Conservation (phyloP, 2,888 invertebrate genomes). For the Epirrhoe alternata region DNA sequence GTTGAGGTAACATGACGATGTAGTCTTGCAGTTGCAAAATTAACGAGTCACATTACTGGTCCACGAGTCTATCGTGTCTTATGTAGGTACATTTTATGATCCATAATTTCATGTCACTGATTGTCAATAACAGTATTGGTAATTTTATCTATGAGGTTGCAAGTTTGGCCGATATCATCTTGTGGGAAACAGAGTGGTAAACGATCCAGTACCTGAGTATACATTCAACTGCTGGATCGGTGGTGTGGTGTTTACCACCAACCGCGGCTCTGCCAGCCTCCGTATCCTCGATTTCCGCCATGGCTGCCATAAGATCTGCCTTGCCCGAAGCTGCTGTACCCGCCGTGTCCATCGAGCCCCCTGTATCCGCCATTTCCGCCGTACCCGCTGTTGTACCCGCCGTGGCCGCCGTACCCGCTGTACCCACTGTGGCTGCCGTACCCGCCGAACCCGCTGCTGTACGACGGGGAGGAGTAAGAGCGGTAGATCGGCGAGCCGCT, state of each 20-base stretch:
- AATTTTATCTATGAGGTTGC: neutral
- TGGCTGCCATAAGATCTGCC: neutral
- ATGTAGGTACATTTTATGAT: slow-evolving; percentile 19
- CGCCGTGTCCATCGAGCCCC: slow-evolving; percentile 6
- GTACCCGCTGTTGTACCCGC: slow-evolving; percentile 29
- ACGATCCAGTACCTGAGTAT: slow-evolving; percentile 1
- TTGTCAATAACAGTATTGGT: neutral
- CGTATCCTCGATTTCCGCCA: slow-evolving; percentile 9
- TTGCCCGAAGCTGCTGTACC: slow-evolving; percentile 12
- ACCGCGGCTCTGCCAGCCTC: slow-evolving; percentile 18
- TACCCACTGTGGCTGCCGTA: slow-evolving; percentile 14
- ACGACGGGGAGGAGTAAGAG: slow-evolving; percentile 29
- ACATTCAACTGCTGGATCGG: neutral
- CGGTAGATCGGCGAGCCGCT: slow-evolving; percentile 16
- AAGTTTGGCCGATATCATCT: slow-evolving; percentile 6
- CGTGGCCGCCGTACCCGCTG: slow-evolving; percentile 22
- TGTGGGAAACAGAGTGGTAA: neutral
- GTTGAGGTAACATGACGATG: slow-evolving; percentile 6
- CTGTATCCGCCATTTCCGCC: slow-evolving; percentile 23
- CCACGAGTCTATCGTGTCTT: neutral
- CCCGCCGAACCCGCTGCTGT: slow-evolving; percentile 30
- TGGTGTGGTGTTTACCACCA: slow-evolving; percentile 17
- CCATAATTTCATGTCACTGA: slow-evolving; percentile 9
- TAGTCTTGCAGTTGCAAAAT: slow-evolving; percentile 18
- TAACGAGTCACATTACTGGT: slow-evolving; percentile 21